Conservation (phyloP, 2,888 invertebrate genomes). For the Spicauda simplicius region DNA sequence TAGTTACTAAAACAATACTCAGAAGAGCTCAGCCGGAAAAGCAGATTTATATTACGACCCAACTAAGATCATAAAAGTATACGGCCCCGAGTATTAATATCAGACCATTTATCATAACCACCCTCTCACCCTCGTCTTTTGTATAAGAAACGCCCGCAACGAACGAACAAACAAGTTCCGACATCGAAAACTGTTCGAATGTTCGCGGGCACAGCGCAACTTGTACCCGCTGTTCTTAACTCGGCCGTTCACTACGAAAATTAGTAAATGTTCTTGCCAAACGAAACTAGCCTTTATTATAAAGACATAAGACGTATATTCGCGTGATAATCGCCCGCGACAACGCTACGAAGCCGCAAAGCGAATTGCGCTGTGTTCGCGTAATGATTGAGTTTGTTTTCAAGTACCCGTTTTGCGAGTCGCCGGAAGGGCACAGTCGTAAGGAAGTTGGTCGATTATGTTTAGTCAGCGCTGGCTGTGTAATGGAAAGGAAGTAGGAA, state of each 20-base stretch:
- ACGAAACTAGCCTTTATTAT: conserved; percentile 44
- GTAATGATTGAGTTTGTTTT: conserved; percentile 60
- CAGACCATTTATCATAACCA: conserved; percentile 80
- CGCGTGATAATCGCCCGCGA: conserved; percentile 35
- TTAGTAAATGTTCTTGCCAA: conserved; percentile 66
- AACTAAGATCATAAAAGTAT: conserved; percentile 85
- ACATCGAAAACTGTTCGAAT: conserved; percentile 78
- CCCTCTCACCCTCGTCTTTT: conserved; percentile 72
- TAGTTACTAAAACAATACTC: conserved; percentile 53
- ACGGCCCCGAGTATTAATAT: conserved; percentile 78
- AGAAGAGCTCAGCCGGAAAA: conserved; percentile 68
- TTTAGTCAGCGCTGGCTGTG: conserved; percentile 79
- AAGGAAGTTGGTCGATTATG: conserved; percentile 85
- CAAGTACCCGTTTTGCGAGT: conserved; percentile 52
- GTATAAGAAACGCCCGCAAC: conserved; percentile 81
- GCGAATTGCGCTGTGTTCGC: conserved; percentile 52
- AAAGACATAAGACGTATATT: conserved; percentile 36
- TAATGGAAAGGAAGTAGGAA: conserved; percentile 84
- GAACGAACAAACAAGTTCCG: conserved; percentile 76
- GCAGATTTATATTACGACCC: conserved; percentile 81
- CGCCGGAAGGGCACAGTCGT: conserved; percentile 83
- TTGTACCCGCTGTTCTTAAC: conserved; percentile 81
- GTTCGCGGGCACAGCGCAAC: conserved; percentile 78
- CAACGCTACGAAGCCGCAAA: conserved; percentile 37
- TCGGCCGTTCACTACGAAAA: conserved; percentile 80